phyloP scores from a whole-genome alignment of 1,140 invertebrate genomes.

The Eumaeus atala region DNA sequence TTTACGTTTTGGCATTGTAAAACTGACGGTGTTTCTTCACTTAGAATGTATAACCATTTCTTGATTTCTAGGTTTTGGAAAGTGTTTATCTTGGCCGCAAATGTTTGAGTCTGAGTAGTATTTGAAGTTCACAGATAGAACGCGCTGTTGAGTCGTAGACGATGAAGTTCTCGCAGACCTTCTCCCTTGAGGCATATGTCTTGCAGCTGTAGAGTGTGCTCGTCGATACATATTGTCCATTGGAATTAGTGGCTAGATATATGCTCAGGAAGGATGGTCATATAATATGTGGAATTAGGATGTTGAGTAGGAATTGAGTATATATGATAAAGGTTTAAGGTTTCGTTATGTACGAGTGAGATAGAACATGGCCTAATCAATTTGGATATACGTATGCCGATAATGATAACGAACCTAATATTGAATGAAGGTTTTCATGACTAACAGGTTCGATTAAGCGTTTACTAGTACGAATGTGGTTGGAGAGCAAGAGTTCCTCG shows the following conservation, averaged over 20 bases:
- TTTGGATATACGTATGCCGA: slow-evolving; percentile 28
- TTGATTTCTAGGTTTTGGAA: slow-evolving; percentile 24
- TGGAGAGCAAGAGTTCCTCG: slow-evolving; percentile 23
- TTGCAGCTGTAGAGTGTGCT: slow-evolving; percentile 28
- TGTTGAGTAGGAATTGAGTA: slow-evolving; percentile 30
- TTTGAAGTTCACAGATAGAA: slow-evolving; percentile 28
- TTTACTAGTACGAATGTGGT: slow-evolving; percentile 25
- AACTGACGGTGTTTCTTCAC: slow-evolving; percentile 12
- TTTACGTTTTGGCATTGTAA: slow-evolving; percentile 25
- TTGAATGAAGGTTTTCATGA: slow-evolving; percentile 22
- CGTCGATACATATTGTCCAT: slow-evolving; percentile 25
- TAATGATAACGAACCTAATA: slow-evolving; percentile 29
- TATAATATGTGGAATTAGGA: slow-evolving; percentile 24
- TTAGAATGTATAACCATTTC: slow-evolving; percentile 32
- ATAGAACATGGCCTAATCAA: slow-evolving; percentile 33
- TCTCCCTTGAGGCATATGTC: slow-evolving; percentile 17
- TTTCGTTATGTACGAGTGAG: slow-evolving; percentile 24
- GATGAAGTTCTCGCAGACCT: slow-evolving; percentile 22
- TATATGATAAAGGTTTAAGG: slow-evolving; percentile 25
- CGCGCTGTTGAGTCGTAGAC: slow-evolving; percentile 26
- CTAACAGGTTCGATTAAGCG: slow-evolving; percentile 20
- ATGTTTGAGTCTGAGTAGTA: slow-evolving; percentile 25
- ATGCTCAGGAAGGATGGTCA: slow-evolving; percentile 20
- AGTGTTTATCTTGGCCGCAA: slow-evolving; percentile 27
- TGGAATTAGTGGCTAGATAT: slow-evolving; percentile 30